Conservation (phyloP, 2,888 invertebrate genomes). For the Morpho helenor region DNA sequence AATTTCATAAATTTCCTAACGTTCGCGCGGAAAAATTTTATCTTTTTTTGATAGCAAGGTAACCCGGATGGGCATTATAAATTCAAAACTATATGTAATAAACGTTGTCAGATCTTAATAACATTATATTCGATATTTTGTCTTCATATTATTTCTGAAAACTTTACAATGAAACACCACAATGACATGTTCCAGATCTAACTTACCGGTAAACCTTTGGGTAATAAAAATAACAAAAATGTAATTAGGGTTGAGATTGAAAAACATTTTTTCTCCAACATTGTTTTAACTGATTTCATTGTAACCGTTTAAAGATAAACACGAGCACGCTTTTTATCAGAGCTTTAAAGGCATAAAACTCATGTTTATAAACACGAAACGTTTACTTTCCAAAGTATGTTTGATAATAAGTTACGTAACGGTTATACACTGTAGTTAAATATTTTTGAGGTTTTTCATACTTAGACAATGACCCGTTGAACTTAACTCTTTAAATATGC, state of each 20-base stretch:
- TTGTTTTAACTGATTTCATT: slow-evolving; percentile 12
- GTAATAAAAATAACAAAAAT: slow-evolving; percentile 14
- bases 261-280: slow-evolving; percentile 13
- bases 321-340: slow-evolving; percentile 27
- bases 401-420: slow-evolving; percentile 23
- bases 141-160: too few species aligned
- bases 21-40: too few species aligned
- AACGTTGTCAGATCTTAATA: too few species aligned
- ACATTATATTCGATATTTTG: too few species aligned
- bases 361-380: slow-evolving; percentile 31
- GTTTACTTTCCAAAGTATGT: slow-evolving; percentile 20
- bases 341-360: slow-evolving; percentile 22
- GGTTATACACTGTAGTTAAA: slow-evolving; percentile 31
- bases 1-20: too few species aligned
- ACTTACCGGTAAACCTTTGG: slow-evolving; percentile 15
- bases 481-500: slow-evolving; percentile 51
- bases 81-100: too few species aligned
- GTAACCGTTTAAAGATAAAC: slow-evolving; percentile 21
- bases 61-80: too few species aligned
- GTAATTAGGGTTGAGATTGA: slow-evolving; percentile 3
- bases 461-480: slow-evolving; percentile 54
- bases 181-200: too few species aligned
- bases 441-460: slow-evolving; percentile 46
- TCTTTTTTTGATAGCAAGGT: too few species aligned
- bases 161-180: too few species aligned